These are phyloP conservation scores for Brachyalestes nurse DNA, from an alignment of 2,797 vertebrate species.

Conservation along the genomic window DNA sequence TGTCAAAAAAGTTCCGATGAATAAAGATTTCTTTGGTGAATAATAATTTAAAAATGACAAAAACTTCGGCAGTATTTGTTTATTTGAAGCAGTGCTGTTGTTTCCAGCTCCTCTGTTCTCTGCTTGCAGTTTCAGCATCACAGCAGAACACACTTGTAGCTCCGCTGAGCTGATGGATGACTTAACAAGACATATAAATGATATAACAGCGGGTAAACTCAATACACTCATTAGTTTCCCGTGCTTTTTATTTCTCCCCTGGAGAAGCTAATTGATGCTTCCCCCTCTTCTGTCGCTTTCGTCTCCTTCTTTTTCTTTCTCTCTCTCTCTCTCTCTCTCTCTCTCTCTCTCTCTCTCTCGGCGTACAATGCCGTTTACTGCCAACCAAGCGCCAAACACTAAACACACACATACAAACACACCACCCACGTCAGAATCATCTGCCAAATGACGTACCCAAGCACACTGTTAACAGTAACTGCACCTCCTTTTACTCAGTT, in stretches of 20 bases:
- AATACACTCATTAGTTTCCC: constrained; percentile 74
- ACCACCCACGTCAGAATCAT: constrained; percentile 31
- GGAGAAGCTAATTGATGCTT: constrained; percentile 75
- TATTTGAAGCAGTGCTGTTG: constrained; percentile 20
- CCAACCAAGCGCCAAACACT: constrained; percentile 67
- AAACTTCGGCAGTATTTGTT: not conserved
- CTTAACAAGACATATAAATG: constrained; percentile 73
- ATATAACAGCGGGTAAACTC: constrained; percentile 74
- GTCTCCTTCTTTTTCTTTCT: constrained; percentile 64
- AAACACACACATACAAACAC: constrained; percentile 51
- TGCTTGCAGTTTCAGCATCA: constrained; percentile 41
- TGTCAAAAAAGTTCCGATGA: not conserved
- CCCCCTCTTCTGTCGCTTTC: constrained; percentile 68
- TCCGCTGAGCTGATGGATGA: constrained; percentile 71
- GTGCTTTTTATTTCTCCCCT: constrained; percentile 73
- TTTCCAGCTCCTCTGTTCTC: constrained; percentile 36
- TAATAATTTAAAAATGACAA: not conserved
- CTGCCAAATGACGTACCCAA: not conserved
- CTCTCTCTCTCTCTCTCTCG: constrained; percentile 59
- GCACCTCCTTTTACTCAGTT: not conserved
- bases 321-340: constrained; percentile 60
- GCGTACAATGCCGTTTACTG: constrained; percentile 68
- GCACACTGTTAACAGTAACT: not conserved
- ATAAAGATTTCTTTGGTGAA: not conserved
- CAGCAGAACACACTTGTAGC: constrained; percentile 50